A percentile compares a stretch with the other conserved stretches of the same genome.
Conservation (phyloP, 2,888 invertebrate genomes). For the Spicauda simplicius region DNA sequence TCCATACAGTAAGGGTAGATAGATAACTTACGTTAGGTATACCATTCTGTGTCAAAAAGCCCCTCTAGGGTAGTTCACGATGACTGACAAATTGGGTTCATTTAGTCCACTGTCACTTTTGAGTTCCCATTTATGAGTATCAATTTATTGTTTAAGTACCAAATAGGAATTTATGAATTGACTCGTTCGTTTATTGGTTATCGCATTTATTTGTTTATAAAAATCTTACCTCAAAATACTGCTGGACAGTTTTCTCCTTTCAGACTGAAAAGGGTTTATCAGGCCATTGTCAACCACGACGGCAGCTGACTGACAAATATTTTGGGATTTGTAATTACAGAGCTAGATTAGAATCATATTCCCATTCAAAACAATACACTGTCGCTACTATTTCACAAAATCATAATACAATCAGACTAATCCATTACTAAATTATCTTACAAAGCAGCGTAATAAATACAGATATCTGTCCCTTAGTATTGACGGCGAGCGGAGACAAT, state of each 20-base stretch:
- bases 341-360: too few species aligned
- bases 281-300: too few species aligned
- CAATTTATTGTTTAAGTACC: neutral
- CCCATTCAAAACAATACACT: too few species aligned
- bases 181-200: neutral
- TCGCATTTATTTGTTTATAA: too few species aligned
- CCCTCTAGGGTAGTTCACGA: constrained; percentile 47
- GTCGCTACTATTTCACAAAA: constrained; percentile 44
- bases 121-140: constrained; percentile 17
- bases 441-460: constrained; percentile 78
- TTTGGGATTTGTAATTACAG: too few species aligned
- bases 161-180: neutral
- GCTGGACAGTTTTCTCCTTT: too few species aligned
- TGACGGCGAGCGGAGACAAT: constrained; percentile 81
- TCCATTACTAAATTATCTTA: constrained; percentile 82
- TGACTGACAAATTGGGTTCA: constrained; percentile 74
- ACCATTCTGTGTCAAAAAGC: constrained; percentile 17
- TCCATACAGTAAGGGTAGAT: neutral
- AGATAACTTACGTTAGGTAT: too few species aligned
- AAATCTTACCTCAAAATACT: too few species aligned
- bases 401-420: constrained; percentile 67
- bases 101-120: constrained; percentile 51
- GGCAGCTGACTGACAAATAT: too few species aligned
- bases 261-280: too few species aligned
- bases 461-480: constrained; percentile 78